Evolutionary conservation across 2,888 invertebrate genomes (phyloP).

Genomic region (Ecliptopera silaceata): DNA sequence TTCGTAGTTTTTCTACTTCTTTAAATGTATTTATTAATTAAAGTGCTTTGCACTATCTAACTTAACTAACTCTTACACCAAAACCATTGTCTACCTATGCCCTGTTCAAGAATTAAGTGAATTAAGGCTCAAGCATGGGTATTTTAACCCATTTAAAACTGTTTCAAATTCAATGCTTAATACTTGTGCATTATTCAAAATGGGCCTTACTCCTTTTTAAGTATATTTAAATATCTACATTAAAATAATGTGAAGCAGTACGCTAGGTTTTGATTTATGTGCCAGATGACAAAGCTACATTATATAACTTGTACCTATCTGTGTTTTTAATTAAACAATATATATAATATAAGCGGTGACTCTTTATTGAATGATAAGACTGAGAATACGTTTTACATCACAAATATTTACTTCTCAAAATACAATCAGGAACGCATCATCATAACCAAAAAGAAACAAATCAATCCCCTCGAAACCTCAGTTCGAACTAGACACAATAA

Average conservation of each 20-base stretch:
- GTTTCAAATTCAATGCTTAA: neutral
- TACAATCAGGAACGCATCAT: too few species aligned
- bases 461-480: too few species aligned
- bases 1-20: conserved; percentile 57
- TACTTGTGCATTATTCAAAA: neutral
- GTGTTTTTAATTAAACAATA: conserved; percentile 13
- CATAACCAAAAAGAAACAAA: too few species aligned
- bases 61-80: conserved; percentile 72
- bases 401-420: too few species aligned
- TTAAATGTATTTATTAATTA: conserved; percentile 49
- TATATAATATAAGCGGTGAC: too few species aligned
- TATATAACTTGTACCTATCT: neutral
- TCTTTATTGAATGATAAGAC: too few species aligned
- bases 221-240: neutral
- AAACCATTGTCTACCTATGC: conserved; percentile 56
- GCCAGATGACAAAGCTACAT: neutral
- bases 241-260: conserved; percentile 46
- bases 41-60: conserved; percentile 57
- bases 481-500: too few species aligned
- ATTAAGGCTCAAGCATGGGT: neutral
- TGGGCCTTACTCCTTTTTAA: neutral
- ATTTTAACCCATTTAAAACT: neutral
- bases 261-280: conserved; percentile 8
- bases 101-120: conserved; percentile 46
- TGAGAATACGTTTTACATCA: too few species aligned